Evolutionary conservation across 2,888 invertebrate genomes (phyloP).

Genomic region (Gonocerus acuteangulatus): DNA sequence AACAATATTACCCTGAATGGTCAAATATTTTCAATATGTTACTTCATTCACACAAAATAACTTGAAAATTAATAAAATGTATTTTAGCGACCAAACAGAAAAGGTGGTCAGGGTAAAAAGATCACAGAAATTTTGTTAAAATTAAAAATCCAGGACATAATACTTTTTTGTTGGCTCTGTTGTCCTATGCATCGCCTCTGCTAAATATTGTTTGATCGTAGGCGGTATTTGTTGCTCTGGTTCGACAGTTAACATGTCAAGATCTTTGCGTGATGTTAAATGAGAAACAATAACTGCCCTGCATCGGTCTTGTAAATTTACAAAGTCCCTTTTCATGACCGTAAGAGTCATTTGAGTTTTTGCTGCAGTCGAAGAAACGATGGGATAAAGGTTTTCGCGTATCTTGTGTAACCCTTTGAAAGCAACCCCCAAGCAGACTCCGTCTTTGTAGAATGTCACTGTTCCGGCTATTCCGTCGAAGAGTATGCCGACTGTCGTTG

Average conservation of each 20-base stretch:
- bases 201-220: slow-evolving; percentile 51
- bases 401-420: slow-evolving; percentile 57
- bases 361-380: slow-evolving; percentile 64
- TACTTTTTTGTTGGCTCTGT: slow-evolving; percentile 34
- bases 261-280: slow-evolving; percentile 47
- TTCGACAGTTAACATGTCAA: slow-evolving; percentile 42
- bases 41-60: not conserved
- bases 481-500: slow-evolving; percentile 58
- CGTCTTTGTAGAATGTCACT: slow-evolving; percentile 63
- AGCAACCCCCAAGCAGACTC: slow-evolving; percentile 59
- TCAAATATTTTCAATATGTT: slow-evolving; percentile 11
- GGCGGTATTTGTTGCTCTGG: slow-evolving; percentile 47
- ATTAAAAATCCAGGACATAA: slow-evolving; percentile 35
- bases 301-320: slow-evolving; percentile 61
- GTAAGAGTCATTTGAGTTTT: slow-evolving; percentile 64
- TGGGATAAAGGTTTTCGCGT: slow-evolving; percentile 57
- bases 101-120: slow-evolving; percentile 1
- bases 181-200: slow-evolving; percentile 46
- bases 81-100: not conserved
- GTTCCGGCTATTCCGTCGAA: slow-evolving; percentile 63
- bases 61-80: no score
- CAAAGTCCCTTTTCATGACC: slow-evolving; percentile 54
- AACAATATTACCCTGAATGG: slow-evolving; percentile 19
- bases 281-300: slow-evolving; percentile 54
- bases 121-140: slow-evolving; percentile 16